phyloP scores from a whole-genome alignment of 1,140 invertebrate species.

The Eurosta solidaginis region DNA sequence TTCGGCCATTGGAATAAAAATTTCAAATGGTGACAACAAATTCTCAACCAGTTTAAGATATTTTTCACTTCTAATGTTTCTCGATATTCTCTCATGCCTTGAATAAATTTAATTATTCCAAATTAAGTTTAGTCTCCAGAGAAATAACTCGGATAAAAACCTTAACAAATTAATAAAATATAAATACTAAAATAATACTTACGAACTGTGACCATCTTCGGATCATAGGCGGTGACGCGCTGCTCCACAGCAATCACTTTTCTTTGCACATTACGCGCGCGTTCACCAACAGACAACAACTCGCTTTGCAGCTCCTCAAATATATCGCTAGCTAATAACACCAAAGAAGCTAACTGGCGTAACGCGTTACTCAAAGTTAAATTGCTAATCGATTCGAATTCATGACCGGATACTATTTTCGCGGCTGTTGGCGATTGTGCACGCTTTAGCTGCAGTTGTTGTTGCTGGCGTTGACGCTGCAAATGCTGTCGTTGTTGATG shows the following conservation, averaged over 20 bases:
- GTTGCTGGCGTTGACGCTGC: neutral
- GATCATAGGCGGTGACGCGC: constrained; percentile 70
- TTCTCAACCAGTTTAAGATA: no score
- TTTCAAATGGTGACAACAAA: no score
- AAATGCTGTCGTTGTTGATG: neutral
- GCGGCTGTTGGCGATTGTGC: constrained; percentile 34
- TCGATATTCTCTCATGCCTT: no score
- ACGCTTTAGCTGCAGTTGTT: constrained; percentile 20
- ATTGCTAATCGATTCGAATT: constrained; percentile 77
- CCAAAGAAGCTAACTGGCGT: constrained; percentile 76
- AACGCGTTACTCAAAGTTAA: constrained; percentile 77
- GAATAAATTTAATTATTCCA: no score
- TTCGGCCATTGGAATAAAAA: no score
- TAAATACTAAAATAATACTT: no score
- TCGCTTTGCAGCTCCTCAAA: constrained; percentile 74
- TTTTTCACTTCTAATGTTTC: no score
- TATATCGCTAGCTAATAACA: constrained; percentile 76
- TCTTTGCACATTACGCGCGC: constrained; percentile 67
- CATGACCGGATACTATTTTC: constrained; percentile 65
- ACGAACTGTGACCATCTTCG: constrained; percentile 82
- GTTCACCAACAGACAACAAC: constrained; percentile 69
- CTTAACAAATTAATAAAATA: no score
- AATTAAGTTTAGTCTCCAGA: no score
- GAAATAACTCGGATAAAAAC: no score
- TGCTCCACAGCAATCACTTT: constrained; percentile 69